A percentile compares a stretch with the other conserved stretches of the same genome.
Evolutionary conservation across 2,797 vertebrate species (phyloP).

Genomic region (Hippopotamyrus pictus): DNA sequence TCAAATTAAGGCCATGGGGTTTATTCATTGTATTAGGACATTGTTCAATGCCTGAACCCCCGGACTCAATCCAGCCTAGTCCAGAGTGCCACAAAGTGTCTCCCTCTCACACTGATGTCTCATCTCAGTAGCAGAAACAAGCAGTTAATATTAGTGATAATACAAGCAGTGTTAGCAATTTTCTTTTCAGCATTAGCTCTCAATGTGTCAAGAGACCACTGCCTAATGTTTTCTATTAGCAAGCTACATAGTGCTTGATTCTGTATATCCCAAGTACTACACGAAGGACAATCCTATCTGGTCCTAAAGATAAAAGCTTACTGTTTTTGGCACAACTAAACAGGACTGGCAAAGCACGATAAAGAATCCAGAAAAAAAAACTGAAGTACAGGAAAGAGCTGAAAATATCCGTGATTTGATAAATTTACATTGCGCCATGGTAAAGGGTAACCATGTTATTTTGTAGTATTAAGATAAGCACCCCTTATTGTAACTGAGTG

Average conservation of each 20-base stretch:
- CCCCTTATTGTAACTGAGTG: constrained; percentile 52
- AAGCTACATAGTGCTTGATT: constrained; percentile 60
- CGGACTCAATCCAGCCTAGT: not conserved
- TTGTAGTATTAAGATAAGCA: constrained; percentile 51
- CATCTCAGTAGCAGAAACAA: constrained; percentile 17
- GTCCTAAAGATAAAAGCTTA: constrained; percentile 45
- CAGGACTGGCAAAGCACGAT: constrained; percentile 60
- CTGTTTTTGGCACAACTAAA: constrained; percentile 55
- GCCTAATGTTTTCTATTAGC: constrained; percentile 56
- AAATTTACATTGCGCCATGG: constrained; percentile 42
- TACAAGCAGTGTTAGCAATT: constrained; percentile 44
- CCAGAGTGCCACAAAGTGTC: not conserved
- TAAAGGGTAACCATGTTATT: constrained; percentile 32
- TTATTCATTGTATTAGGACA: not conserved
- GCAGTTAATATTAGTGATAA: constrained; percentile 45
- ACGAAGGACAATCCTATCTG: constrained; percentile 43
- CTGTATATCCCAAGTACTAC: constrained; percentile 49
- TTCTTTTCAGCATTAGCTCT: constrained; percentile 43
- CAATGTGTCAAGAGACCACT: constrained; percentile 51
- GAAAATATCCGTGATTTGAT: constrained; percentile 55
- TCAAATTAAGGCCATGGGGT: not conserved
- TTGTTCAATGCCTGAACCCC: not conserved
- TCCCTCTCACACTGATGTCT: not conserved
- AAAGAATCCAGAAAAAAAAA: constrained; percentile 41
- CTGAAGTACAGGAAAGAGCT: constrained; percentile 61